These are phyloP conservation scores for Zhengitettix transpicula DNA, from an alignment of 2,888 invertebrate species.

Conservation along the genomic window DNA sequence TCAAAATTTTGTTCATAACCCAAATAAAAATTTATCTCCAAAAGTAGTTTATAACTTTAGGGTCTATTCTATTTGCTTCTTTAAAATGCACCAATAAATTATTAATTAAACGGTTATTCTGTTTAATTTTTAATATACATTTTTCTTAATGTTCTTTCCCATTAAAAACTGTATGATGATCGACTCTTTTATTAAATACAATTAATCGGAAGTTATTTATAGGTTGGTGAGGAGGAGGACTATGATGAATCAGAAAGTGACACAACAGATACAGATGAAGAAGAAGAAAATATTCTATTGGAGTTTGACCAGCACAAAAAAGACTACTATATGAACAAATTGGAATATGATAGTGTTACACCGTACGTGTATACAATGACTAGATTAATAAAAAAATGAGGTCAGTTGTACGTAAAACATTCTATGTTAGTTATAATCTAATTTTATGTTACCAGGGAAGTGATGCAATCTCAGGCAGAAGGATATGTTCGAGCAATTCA, in stretches of 20 bases:
- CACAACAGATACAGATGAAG: slow-evolving; percentile 29
- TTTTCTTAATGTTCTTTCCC: too few species aligned
- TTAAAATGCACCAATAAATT: too few species aligned
- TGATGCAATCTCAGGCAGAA: slow-evolving; percentile 64
- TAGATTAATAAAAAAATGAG: not conserved
- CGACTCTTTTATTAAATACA: too few species aligned
- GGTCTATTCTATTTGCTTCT: too few species aligned
- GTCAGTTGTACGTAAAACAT: not conserved
- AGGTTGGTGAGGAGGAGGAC: slow-evolving; percentile 21
- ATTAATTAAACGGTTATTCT: too few species aligned
- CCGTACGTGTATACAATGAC: not conserved
- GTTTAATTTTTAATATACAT: too few species aligned
- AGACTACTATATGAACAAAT: slow-evolving; percentile 81
- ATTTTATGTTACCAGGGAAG: slow-evolving; percentile 35
- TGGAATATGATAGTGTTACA: slow-evolving; percentile 44
- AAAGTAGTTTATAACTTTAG: too few species aligned
- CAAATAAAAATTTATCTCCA: too few species aligned
- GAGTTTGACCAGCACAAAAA: slow-evolving; percentile 76
- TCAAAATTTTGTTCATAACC: too few species aligned
- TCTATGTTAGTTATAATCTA: not conserved
- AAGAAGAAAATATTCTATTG: slow-evolving; percentile 34
- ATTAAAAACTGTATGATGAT: too few species aligned
- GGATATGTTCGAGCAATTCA: slow-evolving; percentile 87
- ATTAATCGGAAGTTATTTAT: too few species aligned
- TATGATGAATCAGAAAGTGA: slow-evolving; percentile 8